Base-by-base conservation (phyloP, 2,113 vertebrate species). In the Petroica traversi region DNA sequence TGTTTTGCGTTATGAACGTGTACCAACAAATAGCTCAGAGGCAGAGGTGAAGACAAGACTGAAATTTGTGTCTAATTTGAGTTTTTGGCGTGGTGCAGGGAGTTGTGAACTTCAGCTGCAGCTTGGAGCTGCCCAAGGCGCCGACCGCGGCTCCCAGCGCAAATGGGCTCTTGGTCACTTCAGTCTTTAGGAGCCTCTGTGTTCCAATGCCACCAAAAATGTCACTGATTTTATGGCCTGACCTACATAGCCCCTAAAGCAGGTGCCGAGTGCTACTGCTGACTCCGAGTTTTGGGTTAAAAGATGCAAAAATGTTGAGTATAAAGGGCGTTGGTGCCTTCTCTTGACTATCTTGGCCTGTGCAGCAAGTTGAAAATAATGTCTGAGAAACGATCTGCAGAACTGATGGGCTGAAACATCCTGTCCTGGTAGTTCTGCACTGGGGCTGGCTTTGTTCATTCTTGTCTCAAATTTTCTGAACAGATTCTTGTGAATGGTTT, bases 111-210 rank as follows among this genome's bases (percentile, higher is more conserved):
- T 83, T 19, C 41, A 71, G 12, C 19, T 34, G 63, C 48, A 77
- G 85, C 67, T 26, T n/a, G 63, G 82, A 11, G 64, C 34, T 29
- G 74, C 31, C 22, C 51, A 8, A 38, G 64, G 33, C 23, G 5
- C 14, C 6, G n/a, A 7, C 6, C 1, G 24, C 0, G 0, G 40
- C 79, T 55, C 63, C 67, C 38, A 4, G 0, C 1, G 3, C 59
- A 5, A 28, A 5, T 9, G 1, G 5, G 15, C 51, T 67, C 38
- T n/a, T 4, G 19, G 19, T 31, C 48, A 8, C 48, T 15, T 8
- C 25, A 46, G 48, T 16, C 7, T 7, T 74, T 8, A 11, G 45
- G 34, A 71, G 31, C n/a, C 43, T 48, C 51, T 1, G 0, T 29
- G 24, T n/a, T 36, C 64, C 26, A 8, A 4, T 24, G 43, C 18